Evolutionary conservation across 2,888 invertebrate genomes (phyloP), one percentile per base, ranked within the genome.

Genomic region (Microctonus hyperodae): DNA sequence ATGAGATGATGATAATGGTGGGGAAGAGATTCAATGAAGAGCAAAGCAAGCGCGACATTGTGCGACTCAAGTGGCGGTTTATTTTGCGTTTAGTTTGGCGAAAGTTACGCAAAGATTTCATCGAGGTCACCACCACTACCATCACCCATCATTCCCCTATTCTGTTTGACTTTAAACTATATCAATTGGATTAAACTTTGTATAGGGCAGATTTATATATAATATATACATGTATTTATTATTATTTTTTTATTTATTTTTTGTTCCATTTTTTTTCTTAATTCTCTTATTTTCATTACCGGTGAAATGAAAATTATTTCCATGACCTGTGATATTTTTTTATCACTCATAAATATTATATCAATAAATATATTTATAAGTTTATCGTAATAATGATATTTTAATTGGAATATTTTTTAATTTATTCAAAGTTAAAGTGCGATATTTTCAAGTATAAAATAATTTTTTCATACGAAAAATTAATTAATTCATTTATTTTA

Each of bases 31-130:
- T 65, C 65, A 65, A 65, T 65, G 60, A 59, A 64, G 53, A 65
- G 68, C 31, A 67, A 67, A 58, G 58, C 56, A 33, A 64, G 40
- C 48, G 57, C 40, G 57, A 68, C 57, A 68, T 58, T 58, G 63
- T 58, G 67, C 33, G 25, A 33, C 44, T 60, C 55, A 58, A 40
- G 65, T 35, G 35, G 37, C 60, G 44, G 44, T 60, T 65, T 60
- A 60, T 60, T 77, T 78, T 74, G 74, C 72, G 72, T 75, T 74
- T 75, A 76, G 76, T 79, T 79, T 74, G 78, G 77, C 74, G 75
- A 78, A 78, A 77, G 75, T 79, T 78, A 70, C 72, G 73, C 74
- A 76, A 75, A 70, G 53, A 51, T 65, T 51, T 48, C 48, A 37
- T 31, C 53, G 37, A 37, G 53, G 40, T 55, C 62, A 40, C 55